A percentile compares a stretch with the other conserved stretches of the same genome.
These are phyloP conservation scores for Panagrolaimus sp. DNA, from an alignment of 1,140 invertebrate species.

Conservation along the genomic window DNA sequence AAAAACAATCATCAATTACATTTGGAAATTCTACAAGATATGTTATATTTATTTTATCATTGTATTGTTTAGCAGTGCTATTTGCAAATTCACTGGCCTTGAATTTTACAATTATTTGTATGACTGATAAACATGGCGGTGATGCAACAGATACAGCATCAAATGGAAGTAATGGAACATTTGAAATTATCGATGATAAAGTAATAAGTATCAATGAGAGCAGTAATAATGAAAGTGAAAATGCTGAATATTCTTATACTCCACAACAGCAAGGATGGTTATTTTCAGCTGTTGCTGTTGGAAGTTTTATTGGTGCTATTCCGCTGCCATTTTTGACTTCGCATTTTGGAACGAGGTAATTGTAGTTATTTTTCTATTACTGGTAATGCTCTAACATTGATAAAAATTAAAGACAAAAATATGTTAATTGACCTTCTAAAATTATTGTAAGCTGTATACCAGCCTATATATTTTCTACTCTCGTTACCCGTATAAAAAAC, in stretches of 20 bases:
- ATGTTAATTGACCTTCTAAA: too few species aligned
- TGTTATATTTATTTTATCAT: conserved; percentile 29
- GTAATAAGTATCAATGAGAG: background rate
- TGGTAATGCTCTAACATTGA: too few species aligned
- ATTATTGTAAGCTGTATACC: too few species aligned
- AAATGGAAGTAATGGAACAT: too few species aligned
- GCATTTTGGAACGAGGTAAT: conserved; percentile 20
- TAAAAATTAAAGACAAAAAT: too few species aligned
- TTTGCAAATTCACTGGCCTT: conserved; percentile 42
- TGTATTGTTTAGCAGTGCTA: conserved; percentile 30
- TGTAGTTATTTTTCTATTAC: too few species aligned
- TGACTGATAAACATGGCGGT: too few species aligned
- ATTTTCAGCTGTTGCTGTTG: conserved; percentile 42
- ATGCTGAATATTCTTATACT: too few species aligned
- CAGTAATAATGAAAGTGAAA: background rate
- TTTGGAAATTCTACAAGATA: conserved; percentile 24
- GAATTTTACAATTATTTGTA: conserved; percentile 47
- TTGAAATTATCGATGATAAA: background rate
- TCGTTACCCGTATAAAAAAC: too few species aligned
- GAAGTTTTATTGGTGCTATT: conserved; percentile 34
- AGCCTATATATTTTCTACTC: too few species aligned
- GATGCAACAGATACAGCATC: too few species aligned
- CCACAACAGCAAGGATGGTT: conserved; percentile 19
- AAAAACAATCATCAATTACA: too few species aligned
- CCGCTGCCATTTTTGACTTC: conserved; percentile 28